phyloP scores from a whole-genome alignment of 2,888 invertebrate species.

The Galeruca laticollis region DNA sequence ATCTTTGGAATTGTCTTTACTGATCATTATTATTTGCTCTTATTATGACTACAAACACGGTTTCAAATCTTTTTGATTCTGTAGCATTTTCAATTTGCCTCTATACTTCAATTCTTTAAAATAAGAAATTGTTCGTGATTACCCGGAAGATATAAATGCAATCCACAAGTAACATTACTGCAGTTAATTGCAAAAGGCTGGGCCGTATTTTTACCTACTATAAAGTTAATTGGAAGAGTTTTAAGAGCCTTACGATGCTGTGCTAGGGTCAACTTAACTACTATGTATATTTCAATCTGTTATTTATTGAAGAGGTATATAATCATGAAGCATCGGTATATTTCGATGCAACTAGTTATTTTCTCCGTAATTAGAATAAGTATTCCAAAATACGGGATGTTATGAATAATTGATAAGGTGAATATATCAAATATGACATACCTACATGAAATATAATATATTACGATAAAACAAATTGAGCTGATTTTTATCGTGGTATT shows the following conservation, averaged over 20 bases:
- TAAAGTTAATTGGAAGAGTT: constrained; percentile 49
- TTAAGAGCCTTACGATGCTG: constrained; percentile 45
- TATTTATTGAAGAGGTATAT: constrained; percentile 45
- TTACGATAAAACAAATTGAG: background rate
- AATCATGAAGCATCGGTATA: constrained; percentile 45
- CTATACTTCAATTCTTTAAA: constrained; percentile 53
- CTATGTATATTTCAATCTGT: constrained; percentile 47
- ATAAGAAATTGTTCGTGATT: constrained; percentile 50
- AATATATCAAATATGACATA: background rate
- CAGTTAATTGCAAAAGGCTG: constrained; percentile 56
- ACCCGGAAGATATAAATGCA: constrained; percentile 53
- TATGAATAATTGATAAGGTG: constrained; percentile 12
- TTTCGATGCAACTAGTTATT: constrained; percentile 39
- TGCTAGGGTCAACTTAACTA: constrained; percentile 48
- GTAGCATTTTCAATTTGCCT: constrained; percentile 48
- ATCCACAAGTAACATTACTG: constrained; percentile 49
- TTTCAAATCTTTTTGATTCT: background rate
- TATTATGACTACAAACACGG: constrained; percentile 1
- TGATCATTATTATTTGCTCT: background rate
- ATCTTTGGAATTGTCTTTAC: too few species aligned
- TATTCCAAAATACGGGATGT: constrained; percentile 35
- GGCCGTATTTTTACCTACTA: constrained; percentile 51
- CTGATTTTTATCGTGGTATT: too few species aligned
- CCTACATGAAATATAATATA: background rate
- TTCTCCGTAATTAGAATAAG: constrained; percentile 38